A percentile compares a stretch with the other conserved stretches of the same genome.
Evolutionary conservation across 2,797 vertebrate genomes (phyloP).

Genomic region (Manis pentadactyla): DNA sequence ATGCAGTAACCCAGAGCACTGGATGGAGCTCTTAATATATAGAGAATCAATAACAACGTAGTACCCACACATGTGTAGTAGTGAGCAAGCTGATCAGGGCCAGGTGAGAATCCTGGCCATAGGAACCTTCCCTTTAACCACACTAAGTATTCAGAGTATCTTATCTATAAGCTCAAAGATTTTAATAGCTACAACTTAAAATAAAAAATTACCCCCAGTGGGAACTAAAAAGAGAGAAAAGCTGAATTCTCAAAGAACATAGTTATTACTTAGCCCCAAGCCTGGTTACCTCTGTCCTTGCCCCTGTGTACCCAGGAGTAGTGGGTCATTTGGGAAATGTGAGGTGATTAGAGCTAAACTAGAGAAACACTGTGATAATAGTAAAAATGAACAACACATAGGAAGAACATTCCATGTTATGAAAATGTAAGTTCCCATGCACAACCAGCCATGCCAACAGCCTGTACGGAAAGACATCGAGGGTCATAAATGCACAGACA

Average conservation of each 20-base stretch:
- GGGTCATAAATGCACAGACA: not conserved
- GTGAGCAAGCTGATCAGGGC: too few relatives aligned
- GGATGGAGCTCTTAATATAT: too few relatives aligned
- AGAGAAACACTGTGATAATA: not conserved
- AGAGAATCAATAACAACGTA: too few relatives aligned
- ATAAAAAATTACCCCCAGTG: not conserved
- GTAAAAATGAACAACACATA: not conserved
- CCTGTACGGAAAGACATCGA: not conserved
- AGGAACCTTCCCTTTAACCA: too few relatives aligned
- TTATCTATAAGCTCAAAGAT: not conserved
- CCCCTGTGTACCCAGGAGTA: not conserved
- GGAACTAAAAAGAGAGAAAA: constrained; percentile 15
- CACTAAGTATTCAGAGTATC: not conserved
- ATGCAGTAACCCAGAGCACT: too few relatives aligned
- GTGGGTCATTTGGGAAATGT: not conserved
- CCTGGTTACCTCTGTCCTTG: not conserved
- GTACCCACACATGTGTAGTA: too few relatives aligned
- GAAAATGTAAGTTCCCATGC: not conserved
- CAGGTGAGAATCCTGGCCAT: too few relatives aligned
- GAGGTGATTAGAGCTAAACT: not conserved
- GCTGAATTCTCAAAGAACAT: not conserved
- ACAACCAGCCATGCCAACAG: not conserved
- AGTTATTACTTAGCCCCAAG: not conserved
- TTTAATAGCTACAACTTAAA: not conserved
- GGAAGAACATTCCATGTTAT: not conserved